These are phyloP conservation scores for Invenusta paracnida DNA, from an alignment of 2,888 invertebrate species.

Conservation along the genomic window DNA sequence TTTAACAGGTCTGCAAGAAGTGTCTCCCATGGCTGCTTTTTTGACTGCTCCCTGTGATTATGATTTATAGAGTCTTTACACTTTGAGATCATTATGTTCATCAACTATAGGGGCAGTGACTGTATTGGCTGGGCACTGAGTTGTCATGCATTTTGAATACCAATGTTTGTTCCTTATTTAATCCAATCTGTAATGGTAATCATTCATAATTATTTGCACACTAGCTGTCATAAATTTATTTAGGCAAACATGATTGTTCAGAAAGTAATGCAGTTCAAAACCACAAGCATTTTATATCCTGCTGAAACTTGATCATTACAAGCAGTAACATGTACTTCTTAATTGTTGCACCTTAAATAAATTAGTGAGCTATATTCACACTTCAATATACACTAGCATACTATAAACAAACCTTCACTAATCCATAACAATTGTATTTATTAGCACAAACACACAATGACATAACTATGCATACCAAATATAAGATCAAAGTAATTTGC, in stretches of 20 bases:
- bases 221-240: background rate
- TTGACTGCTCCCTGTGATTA: too few species aligned
- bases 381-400: background rate
- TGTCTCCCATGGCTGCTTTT: too few species aligned
- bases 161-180: background rate
- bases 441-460: background rate
- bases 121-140: background rate
- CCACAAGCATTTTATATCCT: too few species aligned
- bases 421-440: background rate
- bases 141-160: background rate
- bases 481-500: background rate
- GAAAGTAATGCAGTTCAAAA: background rate
- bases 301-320: too few species aligned
- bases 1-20: too few species aligned
- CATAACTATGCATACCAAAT: background rate
- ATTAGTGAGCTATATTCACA: too few species aligned
- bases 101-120: too few species aligned
- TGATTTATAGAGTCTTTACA: too few species aligned
- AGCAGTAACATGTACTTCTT: too few species aligned
- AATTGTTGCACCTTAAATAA: too few species aligned
- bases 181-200: background rate
- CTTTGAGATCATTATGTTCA: too few species aligned
- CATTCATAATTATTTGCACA: background rate
- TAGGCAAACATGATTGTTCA: background rate
- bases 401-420: background rate